Base-by-base conservation (phyloP, 2,113 vertebrate species). In the Scalopus aquaticus region DNA sequence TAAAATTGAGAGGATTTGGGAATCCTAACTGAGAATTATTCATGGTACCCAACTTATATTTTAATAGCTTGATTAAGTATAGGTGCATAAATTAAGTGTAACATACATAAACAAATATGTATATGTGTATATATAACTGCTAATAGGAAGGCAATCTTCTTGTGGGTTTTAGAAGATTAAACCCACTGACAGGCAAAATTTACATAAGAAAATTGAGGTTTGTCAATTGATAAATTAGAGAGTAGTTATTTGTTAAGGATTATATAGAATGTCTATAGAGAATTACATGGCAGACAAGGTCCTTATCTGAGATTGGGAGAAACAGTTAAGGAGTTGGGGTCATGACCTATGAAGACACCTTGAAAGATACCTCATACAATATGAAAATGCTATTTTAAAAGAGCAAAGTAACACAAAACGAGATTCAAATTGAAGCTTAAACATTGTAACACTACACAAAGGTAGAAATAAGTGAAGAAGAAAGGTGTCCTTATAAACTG, bases 321-420 rank as follows among this genome's bases (percentile, higher is more conserved):
- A 91, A 56, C 24, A 62, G 0, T 54, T 77, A 64, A 88, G 20
- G 42, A 56, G 51, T 2, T 10, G 58, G 12, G 16, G 39, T 24
- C 12, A 46, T 6, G 20, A 64, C 28, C 22, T n/a, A 19, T 60
- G 16, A 62, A 73, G 44, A 87, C 1, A 37, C 19, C 64, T 64
- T 42, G 65, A 79, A 83, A 44, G 56, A 81, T 12, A 17, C 60
- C 74, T 83, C 20, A 24, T 37, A 39, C 72, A 64, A 72, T 35
- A 58, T 32, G 11, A n/a, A 94, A 94, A 79, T 42, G 9, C 28
- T 65, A 60, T 13, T 58, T 60, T 81, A 85, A 81, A 74, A 6
- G 65, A 24, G 51, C 3, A 81, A 91, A 81, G 85, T 85, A 62
- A 93, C 70, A 42, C 76, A 76, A 92, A 87, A 88, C 51, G 35